phyloP scores from a whole-genome alignment of 2,888 invertebrate species.

The Tridacna gigas region DNA sequence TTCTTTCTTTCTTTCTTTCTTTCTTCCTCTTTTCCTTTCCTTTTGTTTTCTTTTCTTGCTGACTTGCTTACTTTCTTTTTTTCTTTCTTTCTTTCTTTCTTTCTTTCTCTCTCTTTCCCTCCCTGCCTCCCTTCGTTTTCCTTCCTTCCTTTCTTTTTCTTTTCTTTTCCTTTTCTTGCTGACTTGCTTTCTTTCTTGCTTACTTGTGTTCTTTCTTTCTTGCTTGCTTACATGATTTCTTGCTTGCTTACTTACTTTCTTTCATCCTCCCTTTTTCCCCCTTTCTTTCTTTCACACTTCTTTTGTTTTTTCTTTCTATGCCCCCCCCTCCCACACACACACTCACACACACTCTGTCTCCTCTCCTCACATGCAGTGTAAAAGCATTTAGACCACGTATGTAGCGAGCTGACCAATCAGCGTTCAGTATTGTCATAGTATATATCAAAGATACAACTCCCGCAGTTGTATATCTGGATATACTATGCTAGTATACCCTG shows the following conservation, averaged over 20 bases:
- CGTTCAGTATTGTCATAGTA: no score
- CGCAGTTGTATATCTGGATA: no score
- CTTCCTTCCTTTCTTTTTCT: not conserved
- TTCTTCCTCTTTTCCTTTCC: conserved; percentile 4
- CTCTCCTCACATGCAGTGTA: no score
- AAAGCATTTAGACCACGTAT: no score
- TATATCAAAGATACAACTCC: no score
- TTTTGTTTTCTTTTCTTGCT: not conserved
- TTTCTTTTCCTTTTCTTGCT: not conserved
- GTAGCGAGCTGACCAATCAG: no score
- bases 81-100: not conserved
- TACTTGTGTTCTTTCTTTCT: conserved; percentile 5
- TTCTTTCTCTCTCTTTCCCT: not conserved
- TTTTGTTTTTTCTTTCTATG: not conserved
- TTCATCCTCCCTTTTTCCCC: conserved; percentile 12
- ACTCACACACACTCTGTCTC: no score
- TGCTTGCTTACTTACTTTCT: conserved; percentile 6
- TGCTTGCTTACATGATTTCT: conserved; percentile 12
- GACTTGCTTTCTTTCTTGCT: conserved; percentile 10
- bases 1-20: not conserved
- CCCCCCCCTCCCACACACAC: not conserved
- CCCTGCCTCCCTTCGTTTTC: no score
- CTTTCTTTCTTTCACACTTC: conserved; percentile 3
- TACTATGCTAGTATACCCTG: no score
- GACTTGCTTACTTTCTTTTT: not conserved